phyloP scores from a whole-genome alignment of 2,113 vertebrate species.

The Forbesichthys agassizii region DNA sequence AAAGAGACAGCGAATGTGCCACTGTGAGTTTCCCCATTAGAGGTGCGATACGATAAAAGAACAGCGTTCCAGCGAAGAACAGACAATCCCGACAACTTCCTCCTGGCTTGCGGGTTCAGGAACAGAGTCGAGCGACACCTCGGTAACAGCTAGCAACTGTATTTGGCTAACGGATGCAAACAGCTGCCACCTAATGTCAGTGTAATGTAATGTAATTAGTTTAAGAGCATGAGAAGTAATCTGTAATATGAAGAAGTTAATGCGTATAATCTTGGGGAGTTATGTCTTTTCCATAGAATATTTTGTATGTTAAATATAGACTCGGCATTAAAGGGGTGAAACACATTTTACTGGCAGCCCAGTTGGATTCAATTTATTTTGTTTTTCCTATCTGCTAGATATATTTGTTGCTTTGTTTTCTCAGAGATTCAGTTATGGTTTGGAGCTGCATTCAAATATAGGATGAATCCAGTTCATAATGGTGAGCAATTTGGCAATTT shows the following conservation, averaged over 20 bases:
- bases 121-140: conserved; percentile 4
- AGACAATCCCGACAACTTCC: conserved; percentile 15
- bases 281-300: too few relatives aligned
- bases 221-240: conserved; percentile 5
- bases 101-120: conserved; percentile 14
- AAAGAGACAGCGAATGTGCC: not conserved
- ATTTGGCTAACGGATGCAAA: conserved; percentile 9
- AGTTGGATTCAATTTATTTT: not conserved
- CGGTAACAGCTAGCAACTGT: not conserved
- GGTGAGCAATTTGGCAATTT: conserved; percentile 18
- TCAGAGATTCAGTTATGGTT: not conserved
- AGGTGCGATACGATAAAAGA: conserved; percentile 10
- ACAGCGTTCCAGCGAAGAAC: conserved; percentile 6
- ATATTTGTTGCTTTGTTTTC: conserved; percentile 8
- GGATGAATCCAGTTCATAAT: conserved; percentile 17
- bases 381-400: not conserved
- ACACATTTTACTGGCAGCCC: not conserved
- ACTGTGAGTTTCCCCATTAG: conserved; percentile 10
- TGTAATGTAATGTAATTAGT: too few relatives aligned
- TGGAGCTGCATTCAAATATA: not conserved
- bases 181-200: conserved; percentile 37
- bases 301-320: too few relatives aligned
- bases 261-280: too few relatives aligned
- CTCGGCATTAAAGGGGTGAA: not conserved
- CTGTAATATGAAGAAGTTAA: conserved; percentile 13